Evolutionary conservation across 2,888 invertebrate species (phyloP).

Genomic region (Ochlodes sylvanus): DNA sequence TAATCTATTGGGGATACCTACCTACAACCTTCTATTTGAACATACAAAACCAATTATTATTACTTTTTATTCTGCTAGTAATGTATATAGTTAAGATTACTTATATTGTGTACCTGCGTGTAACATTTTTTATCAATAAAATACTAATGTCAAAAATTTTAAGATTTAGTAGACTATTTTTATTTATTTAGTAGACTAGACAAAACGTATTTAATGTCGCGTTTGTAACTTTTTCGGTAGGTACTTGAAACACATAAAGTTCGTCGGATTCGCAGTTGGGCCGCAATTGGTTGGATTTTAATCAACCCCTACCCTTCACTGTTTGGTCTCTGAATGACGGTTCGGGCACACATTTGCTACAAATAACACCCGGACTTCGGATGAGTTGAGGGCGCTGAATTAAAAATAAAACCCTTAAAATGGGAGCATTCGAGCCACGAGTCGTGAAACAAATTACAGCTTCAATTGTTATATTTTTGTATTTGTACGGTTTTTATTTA

Average conservation of each 20-base stretch:
- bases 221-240: conserved; percentile 13
- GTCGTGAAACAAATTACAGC: not conserved
- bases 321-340: conserved; percentile 24
- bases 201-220: not conserved
- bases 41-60: too few relatives aligned
- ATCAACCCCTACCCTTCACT: conserved; percentile 35
- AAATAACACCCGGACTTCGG: conserved; percentile 28
- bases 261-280: conserved; percentile 27
- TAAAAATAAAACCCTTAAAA: conserved; percentile 31
- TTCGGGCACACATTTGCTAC: conserved; percentile 31
- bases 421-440: conserved; percentile 9
- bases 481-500: too few relatives aligned
- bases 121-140: too few relatives aligned
- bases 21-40: too few relatives aligned
- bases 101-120: too few relatives aligned
- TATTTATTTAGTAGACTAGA: too few relatives aligned
- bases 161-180: too few relatives aligned
- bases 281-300: conserved; percentile 36
- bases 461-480: too few relatives aligned
- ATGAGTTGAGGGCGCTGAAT: conserved; percentile 33
- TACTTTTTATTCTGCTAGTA: too few relatives aligned
- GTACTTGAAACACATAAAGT: conserved; percentile 17
- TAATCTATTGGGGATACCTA: too few relatives aligned
- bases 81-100: too few relatives aligned
- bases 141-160: too few relatives aligned